Base-by-base conservation (phyloP, 1,140 invertebrate genomes). In the Trichogramma pretiosum region DNA sequence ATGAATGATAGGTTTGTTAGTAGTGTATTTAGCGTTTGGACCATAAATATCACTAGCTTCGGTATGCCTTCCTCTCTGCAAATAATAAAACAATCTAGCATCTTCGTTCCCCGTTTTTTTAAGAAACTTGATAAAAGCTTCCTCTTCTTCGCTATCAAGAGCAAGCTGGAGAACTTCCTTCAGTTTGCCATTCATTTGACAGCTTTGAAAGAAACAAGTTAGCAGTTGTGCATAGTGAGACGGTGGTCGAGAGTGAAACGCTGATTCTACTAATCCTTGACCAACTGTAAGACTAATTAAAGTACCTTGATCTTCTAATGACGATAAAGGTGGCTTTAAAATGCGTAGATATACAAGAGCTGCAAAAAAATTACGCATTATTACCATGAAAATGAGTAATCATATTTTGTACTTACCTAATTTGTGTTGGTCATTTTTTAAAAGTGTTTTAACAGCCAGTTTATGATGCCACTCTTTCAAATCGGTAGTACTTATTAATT, bases 391-490 rank as follows among this genome's bases (percentile, higher is more conserved):
- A 33, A 33, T 5, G 4, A 7, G 16, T 30, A 41, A 18, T n/a
- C n/a, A n/a, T n/a, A n/a, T n/a, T n/a, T 30, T 13, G 13, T n/a
- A 5, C 10, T 3, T 51, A 51, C 49, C 49, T 30, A 75, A 53
- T 51, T 72, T 70, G 5, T 68, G 65, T 38, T 78, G 68, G 34
- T 68, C 64, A 47, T 79, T 76, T 28, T 65, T 70, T 17, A 83
- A 56, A 40, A 82, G 60, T 0, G 77, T 71, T 49, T 73, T 70
- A 3, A 82, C 53, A 10, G 82, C 72, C 3, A 75, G 57, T 10
- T 61, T 60, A 48, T 81, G 77, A 52, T 82, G 78, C 77, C 76
- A 78, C 2, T 72, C 65, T 40, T 73, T 72, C 17, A 81, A 63
- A 28, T 79, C 74, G 3, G 58, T 59, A 13, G 61, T 62, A 0